Evolutionary conservation across 1,140 invertebrate genomes (phyloP), one percentile per base, ranked within the genome.

Genomic region (Drosophila cardini): DNA sequence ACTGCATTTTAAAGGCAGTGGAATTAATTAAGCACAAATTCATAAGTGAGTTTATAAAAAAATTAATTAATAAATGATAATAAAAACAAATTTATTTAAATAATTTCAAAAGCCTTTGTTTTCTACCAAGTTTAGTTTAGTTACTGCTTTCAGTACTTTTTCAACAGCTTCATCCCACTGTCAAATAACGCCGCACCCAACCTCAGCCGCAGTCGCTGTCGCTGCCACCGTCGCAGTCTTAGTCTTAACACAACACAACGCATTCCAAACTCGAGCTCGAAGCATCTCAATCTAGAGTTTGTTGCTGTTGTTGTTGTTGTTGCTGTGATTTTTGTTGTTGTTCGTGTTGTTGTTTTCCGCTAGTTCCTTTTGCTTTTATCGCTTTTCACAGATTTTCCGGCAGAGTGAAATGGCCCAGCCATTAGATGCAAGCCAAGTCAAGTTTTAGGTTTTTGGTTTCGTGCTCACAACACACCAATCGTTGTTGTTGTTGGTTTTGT

Each of bases 361-460:
- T 32, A 48, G 60, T 67, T 76, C 43, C 62, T 61, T 67, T 76
- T 72, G 76, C 69, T 80, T 79, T 89, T 77, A 89, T 89, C 79
- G 83, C 84, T 87, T 89, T 89, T 89, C 83, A 80, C 61, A 89
- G 83, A 89, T 87, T 87, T 86, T 87, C 82, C 83, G 76, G 65
- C 61, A 52, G 26, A 62, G 42, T 65, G 45, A 72, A 72, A 65
- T 50, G 52, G 52, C 61, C 32, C 18, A 43, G 13, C 53, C 62
- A 26, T 50, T 55, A 62, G 58, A 48, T 64, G 11, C 69, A 61
- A 76, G 76, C 57, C 71, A 64, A 81, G 72, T 64, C 26, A 32
- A 15, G 34, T 42, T 68, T 57, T 57, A 13, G 32, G 42, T 67
- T 61, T 68, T 71, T 65, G 15, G 50, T 58, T 72, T 72, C 62